Percentiles rank a stretch among this genome's conserved stretches.
These are phyloP conservation scores for Campylorhamphus procurvoides DNA, from an alignment of 2,113 vertebrate genomes.

Conservation along the genomic window DNA sequence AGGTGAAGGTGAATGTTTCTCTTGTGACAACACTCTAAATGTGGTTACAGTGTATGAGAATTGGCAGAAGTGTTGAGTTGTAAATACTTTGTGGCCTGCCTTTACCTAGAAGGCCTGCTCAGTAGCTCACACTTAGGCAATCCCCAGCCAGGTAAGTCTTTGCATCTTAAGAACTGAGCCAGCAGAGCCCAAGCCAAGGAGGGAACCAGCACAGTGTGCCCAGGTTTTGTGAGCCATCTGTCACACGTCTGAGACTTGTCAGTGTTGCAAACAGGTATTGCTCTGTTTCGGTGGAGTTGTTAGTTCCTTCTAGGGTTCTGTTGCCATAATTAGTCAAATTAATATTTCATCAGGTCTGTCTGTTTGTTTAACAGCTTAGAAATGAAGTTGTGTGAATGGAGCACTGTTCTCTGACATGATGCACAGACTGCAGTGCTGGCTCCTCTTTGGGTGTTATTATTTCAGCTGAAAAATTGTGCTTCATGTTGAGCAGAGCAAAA, in stretches of 20 bases:
- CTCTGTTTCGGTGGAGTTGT: not conserved
- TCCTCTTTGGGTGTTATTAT: not conserved
- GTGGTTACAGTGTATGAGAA: not conserved
- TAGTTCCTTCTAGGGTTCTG: not conserved
- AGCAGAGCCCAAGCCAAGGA: not conserved
- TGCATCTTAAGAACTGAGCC: not conserved
- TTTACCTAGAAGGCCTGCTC: not conserved
- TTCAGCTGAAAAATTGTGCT: not conserved
- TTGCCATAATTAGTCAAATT: constrained; percentile 13
- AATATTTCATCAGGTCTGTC: not conserved
- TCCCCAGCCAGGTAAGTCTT: not conserved
- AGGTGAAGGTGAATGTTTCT: not conserved
- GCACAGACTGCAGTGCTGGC: not conserved
- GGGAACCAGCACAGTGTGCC: not conserved
- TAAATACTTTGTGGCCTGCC: not conserved
- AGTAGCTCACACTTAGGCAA: not conserved
- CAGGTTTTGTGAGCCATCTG: not conserved
- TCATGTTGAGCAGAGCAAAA: not conserved
- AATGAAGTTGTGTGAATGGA: not conserved
- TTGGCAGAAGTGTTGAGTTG: not conserved
- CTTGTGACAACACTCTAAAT: not conserved
- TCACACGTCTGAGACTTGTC: not conserved
- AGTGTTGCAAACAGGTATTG: not conserved
- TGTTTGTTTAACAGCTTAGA: constrained; percentile 1
- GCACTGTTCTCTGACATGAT: not conserved